Percentiles rank a stretch among this genome's conserved stretches.
Evolutionary conservation across 2,888 invertebrate genomes (phyloP).

Genomic region (Xylota sylvarum): DNA sequence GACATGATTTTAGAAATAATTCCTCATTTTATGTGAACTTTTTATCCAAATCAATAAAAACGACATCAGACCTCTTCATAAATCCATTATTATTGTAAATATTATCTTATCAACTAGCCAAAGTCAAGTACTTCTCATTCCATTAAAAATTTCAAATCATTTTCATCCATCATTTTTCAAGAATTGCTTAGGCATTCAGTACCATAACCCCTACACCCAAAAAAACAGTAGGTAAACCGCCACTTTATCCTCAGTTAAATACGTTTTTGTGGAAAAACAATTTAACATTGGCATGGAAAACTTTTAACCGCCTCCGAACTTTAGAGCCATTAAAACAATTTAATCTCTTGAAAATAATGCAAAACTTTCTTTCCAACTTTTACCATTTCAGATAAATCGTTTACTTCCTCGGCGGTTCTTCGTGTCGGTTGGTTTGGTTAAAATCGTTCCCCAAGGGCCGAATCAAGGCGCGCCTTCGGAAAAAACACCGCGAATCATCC

Average conservation of each 20-base stretch:
- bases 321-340: conserved; percentile 84
- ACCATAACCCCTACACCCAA: not conserved
- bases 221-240: conserved; percentile 30
- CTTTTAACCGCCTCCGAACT: conserved; percentile 67
- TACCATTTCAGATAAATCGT: conserved; percentile 76
- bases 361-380: conserved; percentile 75
- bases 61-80: not conserved
- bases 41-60: too few species aligned
- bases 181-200: conserved; percentile 16
- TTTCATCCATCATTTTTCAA: conserved; percentile 33
- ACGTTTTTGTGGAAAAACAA: conserved; percentile 74
- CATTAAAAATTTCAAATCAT: not conserved
- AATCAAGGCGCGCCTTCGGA: conserved; percentile 14
- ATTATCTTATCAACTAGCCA: conserved; percentile 8
- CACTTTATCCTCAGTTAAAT: conserved; percentile 61
- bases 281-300: conserved; percentile 65
- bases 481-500: conserved; percentile 31
- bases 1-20: too few species aligned
- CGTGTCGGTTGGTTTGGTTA: conserved; percentile 41
- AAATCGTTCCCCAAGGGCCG: conserved; percentile 65
- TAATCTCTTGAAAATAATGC: conserved; percentile 83
- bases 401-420: conserved; percentile 51
- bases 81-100: conserved; percentile 38
- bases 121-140: not conserved
- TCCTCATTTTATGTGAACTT: too few species aligned